Evolutionary conservation across 2,888 invertebrate genomes (phyloP).

Genomic region (Clepsis dumicolana): DNA sequence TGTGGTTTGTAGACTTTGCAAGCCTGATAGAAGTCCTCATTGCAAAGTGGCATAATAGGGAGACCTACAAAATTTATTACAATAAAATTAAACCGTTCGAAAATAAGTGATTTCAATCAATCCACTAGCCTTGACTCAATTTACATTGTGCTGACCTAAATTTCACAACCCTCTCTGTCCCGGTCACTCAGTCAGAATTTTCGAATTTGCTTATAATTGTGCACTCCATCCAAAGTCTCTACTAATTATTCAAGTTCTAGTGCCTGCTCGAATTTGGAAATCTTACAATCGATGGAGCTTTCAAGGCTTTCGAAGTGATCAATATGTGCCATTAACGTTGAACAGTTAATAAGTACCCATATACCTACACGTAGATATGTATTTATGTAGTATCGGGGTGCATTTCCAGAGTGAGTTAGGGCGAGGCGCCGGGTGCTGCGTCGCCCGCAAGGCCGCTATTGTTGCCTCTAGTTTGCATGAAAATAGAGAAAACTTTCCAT

Average conservation of each 20-base stretch:
- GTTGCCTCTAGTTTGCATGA: constrained; percentile 80
- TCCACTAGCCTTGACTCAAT: constrained; percentile 26
- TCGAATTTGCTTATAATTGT: constrained; percentile 40
- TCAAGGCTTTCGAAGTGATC: neutral
- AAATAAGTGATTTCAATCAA: constrained; percentile 33
- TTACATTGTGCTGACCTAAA: constrained; percentile 37
- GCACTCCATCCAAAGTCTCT: constrained; percentile 35
- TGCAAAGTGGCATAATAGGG: neutral
- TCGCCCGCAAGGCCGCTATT: constrained; percentile 63
- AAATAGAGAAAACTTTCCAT: constrained; percentile 79
- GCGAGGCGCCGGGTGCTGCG: constrained; percentile 55
- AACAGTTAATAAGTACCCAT: neutral
- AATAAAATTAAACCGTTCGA: neutral
- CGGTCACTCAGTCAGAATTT: constrained; percentile 30
- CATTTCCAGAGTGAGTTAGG: constrained; percentile 69
- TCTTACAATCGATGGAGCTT: neutral
- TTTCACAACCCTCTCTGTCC: constrained; percentile 39
- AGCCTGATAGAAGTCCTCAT: neutral
- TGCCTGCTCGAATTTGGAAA: constrained; percentile 4
- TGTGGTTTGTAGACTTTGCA: neutral
- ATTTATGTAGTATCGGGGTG: constrained; percentile 50
- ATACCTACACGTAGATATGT: neutral
- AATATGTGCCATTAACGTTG: neutral
- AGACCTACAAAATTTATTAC: neutral
- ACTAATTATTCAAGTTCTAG: constrained; percentile 34